Evolutionary conservation across 2,113 vertebrate genomes (phyloP).

Genomic region (Clarias magur): DNA sequence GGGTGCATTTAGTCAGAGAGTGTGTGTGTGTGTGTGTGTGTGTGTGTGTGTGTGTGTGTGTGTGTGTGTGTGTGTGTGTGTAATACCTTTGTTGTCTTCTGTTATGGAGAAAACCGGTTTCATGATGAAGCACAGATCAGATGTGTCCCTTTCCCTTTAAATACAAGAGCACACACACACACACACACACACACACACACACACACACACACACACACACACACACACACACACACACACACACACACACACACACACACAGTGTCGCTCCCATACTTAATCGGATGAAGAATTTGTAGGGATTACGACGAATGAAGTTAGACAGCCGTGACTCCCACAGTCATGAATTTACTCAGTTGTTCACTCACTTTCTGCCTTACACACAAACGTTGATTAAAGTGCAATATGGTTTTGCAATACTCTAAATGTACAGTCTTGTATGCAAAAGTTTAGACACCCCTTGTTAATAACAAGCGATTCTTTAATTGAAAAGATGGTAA

Average conservation of each 20-base stretch:
- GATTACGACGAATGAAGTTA: background rate
- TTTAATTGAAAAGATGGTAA: too few species aligned
- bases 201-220: background rate
- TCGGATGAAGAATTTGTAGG: slow-evolving; percentile 8
- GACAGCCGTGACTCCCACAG: background rate
- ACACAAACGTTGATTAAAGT: background rate
- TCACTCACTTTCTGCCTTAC: background rate
- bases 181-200: too few species aligned
- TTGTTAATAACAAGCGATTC: too few species aligned
- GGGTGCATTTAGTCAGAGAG: background rate
- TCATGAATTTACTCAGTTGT: background rate
- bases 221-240: background rate
- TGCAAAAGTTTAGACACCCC: too few species aligned
- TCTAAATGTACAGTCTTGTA: background rate
- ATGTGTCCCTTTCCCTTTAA: slow-evolving; percentile 2
- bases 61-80: slow-evolving; percentile 31
- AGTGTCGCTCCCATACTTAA: background rate
- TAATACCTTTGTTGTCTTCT: slow-evolving; percentile 21
- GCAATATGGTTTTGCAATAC: background rate
- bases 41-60: slow-evolving; percentile 21
- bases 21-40: background rate
- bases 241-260: slow-evolving; percentile 13
- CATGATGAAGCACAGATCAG: slow-evolving; percentile 4
- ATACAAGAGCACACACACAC: background rate
- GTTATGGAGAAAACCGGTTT: slow-evolving; percentile 34